A percentile compares a stretch with the other conserved stretches of the same genome.
Evolutionary conservation across 2,113 vertebrate species (phyloP).

Genomic region (Oncorhynchus kisutch): DNA sequence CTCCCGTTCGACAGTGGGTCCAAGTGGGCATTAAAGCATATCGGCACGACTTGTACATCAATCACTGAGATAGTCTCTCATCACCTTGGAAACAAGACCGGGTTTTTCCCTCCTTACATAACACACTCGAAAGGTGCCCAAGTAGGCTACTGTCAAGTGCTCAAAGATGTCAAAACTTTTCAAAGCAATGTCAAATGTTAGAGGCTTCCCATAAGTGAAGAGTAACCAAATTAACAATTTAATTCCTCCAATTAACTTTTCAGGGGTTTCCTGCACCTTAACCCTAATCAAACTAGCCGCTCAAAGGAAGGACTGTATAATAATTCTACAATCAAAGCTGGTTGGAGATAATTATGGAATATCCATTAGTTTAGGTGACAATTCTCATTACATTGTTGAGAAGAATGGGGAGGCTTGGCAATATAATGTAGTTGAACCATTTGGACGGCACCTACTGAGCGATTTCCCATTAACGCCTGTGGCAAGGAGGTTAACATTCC

Average conservation of each 20-base stretch:
- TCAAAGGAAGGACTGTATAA: conserved; percentile 27
- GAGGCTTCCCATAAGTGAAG: neutral
- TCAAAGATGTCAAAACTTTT: neutral
- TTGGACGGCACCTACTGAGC: neutral
- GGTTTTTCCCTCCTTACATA: neutral
- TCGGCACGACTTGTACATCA: neutral
- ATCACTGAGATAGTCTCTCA: neutral
- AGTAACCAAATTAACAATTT: neutral
- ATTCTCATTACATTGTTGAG: conserved; percentile 52
- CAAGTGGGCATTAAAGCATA: neutral
- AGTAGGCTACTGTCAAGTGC: neutral
- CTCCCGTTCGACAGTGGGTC: neutral
- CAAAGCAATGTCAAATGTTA: conserved; percentile 3
- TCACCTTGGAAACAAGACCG: neutral
- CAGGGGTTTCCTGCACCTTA: conserved; percentile 26
- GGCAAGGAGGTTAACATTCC: neutral
- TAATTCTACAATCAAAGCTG: conserved; percentile 54
- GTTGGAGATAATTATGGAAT: conserved; percentile 42
- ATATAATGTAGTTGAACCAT: neutral
- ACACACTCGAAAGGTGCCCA: neutral
- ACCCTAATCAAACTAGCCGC: neutral
- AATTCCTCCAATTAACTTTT: neutral
- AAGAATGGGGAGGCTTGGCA: neutral
- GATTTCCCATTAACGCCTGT: neutral
- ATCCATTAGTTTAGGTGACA: conserved; percentile 30